Evolutionary conservation across 2,888 invertebrate species (phyloP), one percentile per base, ranked within the genome.

Genomic region (Dione vanillae): DNA sequence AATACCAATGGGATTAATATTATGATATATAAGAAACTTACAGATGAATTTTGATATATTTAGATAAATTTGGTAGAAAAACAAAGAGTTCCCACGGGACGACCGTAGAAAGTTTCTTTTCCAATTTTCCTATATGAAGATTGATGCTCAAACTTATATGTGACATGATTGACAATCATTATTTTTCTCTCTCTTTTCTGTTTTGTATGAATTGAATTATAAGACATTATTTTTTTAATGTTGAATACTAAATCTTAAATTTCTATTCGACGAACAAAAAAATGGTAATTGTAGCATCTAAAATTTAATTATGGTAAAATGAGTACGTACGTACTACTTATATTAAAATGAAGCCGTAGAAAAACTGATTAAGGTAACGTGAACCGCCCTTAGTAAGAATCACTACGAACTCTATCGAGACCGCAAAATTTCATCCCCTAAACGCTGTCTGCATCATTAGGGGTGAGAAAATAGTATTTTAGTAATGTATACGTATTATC

Each of bases 401-500:
- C 74, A 70, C 74, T 68, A 72, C 70, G 72, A 65, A 67, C 61
- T 74, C 67, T 67, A 73, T 73, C 67, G 67, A 71, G 62, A 72
- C 78, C 77, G 76, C 77, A 73, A 79, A 82, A 79, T 80, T 78
- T 77, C 78, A 80, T 77, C 78, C 76, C 51, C 69, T 73, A 73
- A 75, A 65, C 77, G 67, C 68, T 70, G 69, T 69, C 75, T 76
- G 78, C 78, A 76, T 79, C 78, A 79, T 80, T 81, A 74, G 67
- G 61, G 68, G 68, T 70, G 70, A 73, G 52, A 51, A n/a, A 19
- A 20, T 19, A 19, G 47, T 10, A 45, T 43, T 64, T 40, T 64
- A 69, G 68, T 69, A 45, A 64, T 47, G 68, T 37, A 7, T 40
- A 47, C n/a, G 1, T 37, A 41, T 40, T 45, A 40, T 69, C 62